Percentiles rank a stretch among this genome's conserved stretches.
These are phyloP conservation scores for Drosophila limbata DNA, from an alignment of 2,888 invertebrate genomes.

Conservation along the genomic window DNA sequence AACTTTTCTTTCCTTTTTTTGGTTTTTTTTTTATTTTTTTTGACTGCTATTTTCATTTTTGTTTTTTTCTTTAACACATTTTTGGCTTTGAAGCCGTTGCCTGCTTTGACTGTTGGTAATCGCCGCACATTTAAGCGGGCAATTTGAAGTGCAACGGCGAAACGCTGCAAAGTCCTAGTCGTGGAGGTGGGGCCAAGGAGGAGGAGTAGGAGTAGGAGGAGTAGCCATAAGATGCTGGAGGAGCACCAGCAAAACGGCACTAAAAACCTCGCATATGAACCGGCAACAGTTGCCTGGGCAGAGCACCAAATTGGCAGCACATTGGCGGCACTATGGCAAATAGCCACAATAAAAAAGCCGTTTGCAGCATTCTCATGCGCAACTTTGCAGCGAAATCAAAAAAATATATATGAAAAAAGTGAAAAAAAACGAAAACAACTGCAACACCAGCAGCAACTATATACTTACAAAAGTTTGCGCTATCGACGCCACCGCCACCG, in stretches of 20 bases:
- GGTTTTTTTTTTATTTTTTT: constrained; percentile 15
- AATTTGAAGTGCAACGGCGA: constrained; percentile 72
- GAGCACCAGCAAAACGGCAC: constrained; percentile 35
- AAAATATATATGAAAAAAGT: constrained; percentile 27
- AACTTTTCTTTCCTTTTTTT: constrained; percentile 56
- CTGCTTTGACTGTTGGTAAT: constrained; percentile 71
- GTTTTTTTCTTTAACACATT: constrained; percentile 36
- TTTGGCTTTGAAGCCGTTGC: constrained; percentile 54
- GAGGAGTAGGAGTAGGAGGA: constrained; percentile 1
- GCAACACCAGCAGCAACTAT: constrained; percentile 43
- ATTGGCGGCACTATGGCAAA: constrained; percentile 76
- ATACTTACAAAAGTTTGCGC: constrained; percentile 69
- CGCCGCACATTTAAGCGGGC: constrained; percentile 80
- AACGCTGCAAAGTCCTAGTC: constrained; percentile 52
- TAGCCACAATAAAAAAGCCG: constrained; percentile 82
- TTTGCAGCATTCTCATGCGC: constrained; percentile 82
- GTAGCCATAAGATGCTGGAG: constrained; percentile 29
- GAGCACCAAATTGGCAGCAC: constrained; percentile 70
- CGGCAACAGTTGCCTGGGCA: constrained; percentile 63
- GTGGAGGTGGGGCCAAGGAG: background rate
- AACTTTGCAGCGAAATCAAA: constrained; percentile 66
- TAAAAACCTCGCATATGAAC: constrained; percentile 62
- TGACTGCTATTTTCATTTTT: constrained; percentile 13
- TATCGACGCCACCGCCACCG: constrained; percentile 59
- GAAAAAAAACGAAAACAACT: constrained; percentile 36